Percentiles rank a stretch among this genome's conserved stretches.
Conservation (phyloP, 1,140 invertebrate species). For the Protaetia brevitarsis region DNA sequence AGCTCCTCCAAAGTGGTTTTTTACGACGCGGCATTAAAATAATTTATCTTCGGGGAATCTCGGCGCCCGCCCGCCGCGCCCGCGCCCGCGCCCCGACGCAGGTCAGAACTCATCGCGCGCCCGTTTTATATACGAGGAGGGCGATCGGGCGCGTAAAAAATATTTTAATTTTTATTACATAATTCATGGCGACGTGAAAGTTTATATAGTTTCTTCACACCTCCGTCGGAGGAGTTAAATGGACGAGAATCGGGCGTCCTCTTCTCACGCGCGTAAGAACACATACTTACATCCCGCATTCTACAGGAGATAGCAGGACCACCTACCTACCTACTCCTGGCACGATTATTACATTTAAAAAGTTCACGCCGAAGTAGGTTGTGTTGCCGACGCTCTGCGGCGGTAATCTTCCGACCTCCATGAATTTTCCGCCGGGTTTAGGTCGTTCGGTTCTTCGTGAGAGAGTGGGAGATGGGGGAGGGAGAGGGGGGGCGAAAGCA, state of each 20-base stretch:
- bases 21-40: constrained; percentile 7
- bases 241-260: neutral
- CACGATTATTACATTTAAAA: constrained; percentile 15
- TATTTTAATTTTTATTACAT: constrained; percentile 19
- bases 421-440: neutral
- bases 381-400: no score
- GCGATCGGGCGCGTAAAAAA: constrained; percentile 11
- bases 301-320: neutral
- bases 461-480: no score
- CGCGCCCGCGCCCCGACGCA: neutral
- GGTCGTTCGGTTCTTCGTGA: no score
- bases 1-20: constrained; percentile 9
- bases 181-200: constrained; percentile 1
- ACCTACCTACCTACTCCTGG: neutral
- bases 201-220: neutral
- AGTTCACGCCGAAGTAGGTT: no score
- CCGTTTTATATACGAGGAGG: no score
- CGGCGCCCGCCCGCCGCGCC: neutral
- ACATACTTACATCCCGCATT: neutral
- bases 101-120: neutral
- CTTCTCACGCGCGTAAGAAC: neutral
- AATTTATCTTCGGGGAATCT: constrained; percentile 14
- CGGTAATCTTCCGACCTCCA: neutral
- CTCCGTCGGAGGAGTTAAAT: neutral
- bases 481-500: neutral